Evolutionary conservation across 2,113 vertebrate genomes (phyloP), one percentile per base, ranked within the genome.

Genomic region (Atractosteus spatula): DNA sequence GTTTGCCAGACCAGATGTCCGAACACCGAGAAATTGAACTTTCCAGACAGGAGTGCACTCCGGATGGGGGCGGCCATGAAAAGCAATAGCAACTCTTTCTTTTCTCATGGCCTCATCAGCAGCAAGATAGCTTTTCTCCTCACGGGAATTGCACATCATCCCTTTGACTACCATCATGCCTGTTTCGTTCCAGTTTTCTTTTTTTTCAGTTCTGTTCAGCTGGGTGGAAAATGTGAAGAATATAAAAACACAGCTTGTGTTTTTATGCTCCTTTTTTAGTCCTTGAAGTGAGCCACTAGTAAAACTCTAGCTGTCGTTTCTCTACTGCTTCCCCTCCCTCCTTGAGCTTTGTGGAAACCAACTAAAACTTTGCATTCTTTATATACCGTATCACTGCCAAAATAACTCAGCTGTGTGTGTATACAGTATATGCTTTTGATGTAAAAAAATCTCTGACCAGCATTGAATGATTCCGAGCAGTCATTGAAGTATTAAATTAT

Each of bases 11-110:
- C 57, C 71, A 42, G 17, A 1, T 10, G 0, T 59, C 42, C 71
- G 56, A 55, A 57, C 78, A 69, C 80, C 78, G 63, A 83, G 77
- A 61, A 68, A 82, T 8, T 68, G 84, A 78, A 74, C 79, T 80
- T 72, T 82, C 86, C 77, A 84, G 71, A 56, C 80, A 82, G 81
- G 79, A 84, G 72, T 75, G 74, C 56, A 54, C 86, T 84, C 82
- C 76, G 70, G 82, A 75, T 83, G 77, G 79, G 83, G 77, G 82
- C 5, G 84, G 83, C 77, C 73, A 71, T 0, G 76, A 87, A 82
- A 89, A 94, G 90, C 89, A 92, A 90, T 92, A 88, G 88, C 88
- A 86, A 84, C 56, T 77, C 71, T 76, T 79, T 84, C 83, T 83
- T 62, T 82, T 83, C 87, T 82, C 67, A 84, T 44, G 6, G 72